phyloP scores from a whole-genome alignment of 2,113 vertebrate species.

The Natator depressus region DNA sequence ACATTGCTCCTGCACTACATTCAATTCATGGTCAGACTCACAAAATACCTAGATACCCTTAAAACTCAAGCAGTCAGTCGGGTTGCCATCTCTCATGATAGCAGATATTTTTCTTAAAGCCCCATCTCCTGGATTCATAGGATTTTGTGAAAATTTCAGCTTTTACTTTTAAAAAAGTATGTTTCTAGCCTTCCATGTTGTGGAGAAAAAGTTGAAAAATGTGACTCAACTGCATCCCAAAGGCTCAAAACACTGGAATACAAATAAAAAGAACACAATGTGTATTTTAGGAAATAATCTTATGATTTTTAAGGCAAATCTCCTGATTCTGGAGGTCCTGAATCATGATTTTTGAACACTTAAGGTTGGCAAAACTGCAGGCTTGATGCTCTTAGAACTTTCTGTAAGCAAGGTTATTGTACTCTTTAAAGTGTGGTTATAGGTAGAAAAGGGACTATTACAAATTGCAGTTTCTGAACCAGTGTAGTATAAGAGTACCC shows the following conservation, averaged over 20 bases:
- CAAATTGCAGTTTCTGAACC: not conserved
- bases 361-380: rapidly evolving
- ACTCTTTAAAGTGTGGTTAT: rapidly evolving
- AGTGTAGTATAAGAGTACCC: not conserved
- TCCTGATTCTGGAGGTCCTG: not conserved
- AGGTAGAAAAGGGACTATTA: not conserved
- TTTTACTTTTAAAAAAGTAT: slow-evolving; percentile 4
- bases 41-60: not conserved
- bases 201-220: not conserved
- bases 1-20: not conserved
- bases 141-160: slow-evolving; percentile 8
- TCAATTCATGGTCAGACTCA: not conserved
- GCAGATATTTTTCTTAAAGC: slow-evolving; percentile 39
- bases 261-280: not conserved
- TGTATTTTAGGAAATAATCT: not conserved
- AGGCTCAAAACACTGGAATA: not conserved
- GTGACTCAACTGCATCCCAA: not conserved
- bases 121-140: not conserved
- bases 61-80: not conserved
- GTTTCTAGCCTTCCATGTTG: not conserved
- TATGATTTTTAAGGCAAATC: not conserved
- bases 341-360: not conserved
- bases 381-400: not conserved
- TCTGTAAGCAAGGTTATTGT: not conserved
- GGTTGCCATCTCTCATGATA: not conserved